Conservation (phyloP, 2,797 vertebrate genomes). For the Gastrophryne carolinensis region DNA sequence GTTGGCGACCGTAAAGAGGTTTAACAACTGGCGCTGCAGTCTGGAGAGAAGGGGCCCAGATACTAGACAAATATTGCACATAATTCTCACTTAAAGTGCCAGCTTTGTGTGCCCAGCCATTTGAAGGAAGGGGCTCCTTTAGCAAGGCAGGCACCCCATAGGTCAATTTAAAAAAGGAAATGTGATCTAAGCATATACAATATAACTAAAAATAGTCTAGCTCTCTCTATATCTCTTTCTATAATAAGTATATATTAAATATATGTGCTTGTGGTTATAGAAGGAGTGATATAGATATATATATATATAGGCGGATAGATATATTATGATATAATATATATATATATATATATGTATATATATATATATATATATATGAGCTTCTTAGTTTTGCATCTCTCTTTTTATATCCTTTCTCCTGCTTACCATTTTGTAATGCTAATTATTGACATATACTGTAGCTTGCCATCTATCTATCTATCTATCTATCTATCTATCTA, state of each 20-base stretch:
- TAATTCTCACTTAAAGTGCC: slow-evolving; percentile 33
- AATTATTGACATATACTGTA: too few species aligned
- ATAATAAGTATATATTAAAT: background rate
- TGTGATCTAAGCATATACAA: too few species aligned
- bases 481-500: too few species aligned
- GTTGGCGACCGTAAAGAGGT: slow-evolving; percentile 72
- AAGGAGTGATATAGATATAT: background rate
- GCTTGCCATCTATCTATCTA: too few species aligned
- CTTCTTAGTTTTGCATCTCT: too few species aligned
- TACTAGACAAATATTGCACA: slow-evolving; percentile 43
- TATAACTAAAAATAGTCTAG: too few species aligned
- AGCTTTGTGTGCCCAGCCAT: background rate
- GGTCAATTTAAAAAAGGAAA: too few species aligned
- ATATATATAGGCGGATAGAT: slow-evolving; percentile 1
- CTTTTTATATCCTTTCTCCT: too few species aligned
- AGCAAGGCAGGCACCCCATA: too few species aligned
- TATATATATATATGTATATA: background rate
- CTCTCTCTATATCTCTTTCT: too few species aligned
- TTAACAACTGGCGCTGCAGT: slow-evolving; percentile 38
- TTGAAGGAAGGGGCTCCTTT: too few species aligned
- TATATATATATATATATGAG: background rate
- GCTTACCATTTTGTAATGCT: too few species aligned
- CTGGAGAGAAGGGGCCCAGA: background rate
- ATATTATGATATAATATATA: background rate
- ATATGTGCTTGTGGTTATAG: background rate